A percentile compares a stretch with the other conserved stretches of the same genome.
phyloP scores from a whole-genome alignment of 2,113 vertebrate genomes.

The Climacteris rufus region DNA sequence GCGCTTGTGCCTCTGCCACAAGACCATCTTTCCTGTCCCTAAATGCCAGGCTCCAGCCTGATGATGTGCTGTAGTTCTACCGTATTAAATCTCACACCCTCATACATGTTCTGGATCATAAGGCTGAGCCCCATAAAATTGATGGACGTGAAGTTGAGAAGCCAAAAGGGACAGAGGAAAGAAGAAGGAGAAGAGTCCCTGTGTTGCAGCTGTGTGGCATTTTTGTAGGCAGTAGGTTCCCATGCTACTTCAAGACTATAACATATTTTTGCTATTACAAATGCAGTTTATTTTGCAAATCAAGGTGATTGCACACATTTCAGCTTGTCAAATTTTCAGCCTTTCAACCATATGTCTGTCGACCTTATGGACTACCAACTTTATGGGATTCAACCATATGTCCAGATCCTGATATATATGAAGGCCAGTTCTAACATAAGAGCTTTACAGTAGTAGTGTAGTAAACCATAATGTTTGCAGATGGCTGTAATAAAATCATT shows the following conservation, averaged over 20 bases:
- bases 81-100: neutral
- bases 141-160: neutral
- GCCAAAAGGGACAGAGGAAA: neutral
- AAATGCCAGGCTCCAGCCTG: neutral
- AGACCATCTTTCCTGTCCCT: neutral
- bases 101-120: conserved; percentile 4
- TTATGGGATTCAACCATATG: conserved; percentile 65
- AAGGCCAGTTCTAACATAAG: conserved; percentile 72
- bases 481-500: conserved; percentile 75
- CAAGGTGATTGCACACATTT: conserved; percentile 61
- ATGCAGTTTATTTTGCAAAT: conserved; percentile 62
- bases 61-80: neutral
- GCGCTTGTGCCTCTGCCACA: neutral
- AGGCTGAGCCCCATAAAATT: conserved; percentile 7
- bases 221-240: conserved; percentile 35
- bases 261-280: conserved; percentile 62
- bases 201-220: neutral
- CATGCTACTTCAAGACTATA: conserved; percentile 30
- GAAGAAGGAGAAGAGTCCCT: neutral
- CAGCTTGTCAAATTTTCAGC: conserved; percentile 70
- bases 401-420: conserved; percentile 63
- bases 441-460: conserved; percentile 70
- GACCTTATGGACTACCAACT: conserved; percentile 59
- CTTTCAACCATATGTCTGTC: conserved; percentile 65
- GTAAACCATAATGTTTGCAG: conserved; percentile 76